Percentiles rank a stretch among this genome's conserved stretches.
Conservation (phyloP, 2,888 invertebrate genomes). For the Mythimna impura region DNA sequence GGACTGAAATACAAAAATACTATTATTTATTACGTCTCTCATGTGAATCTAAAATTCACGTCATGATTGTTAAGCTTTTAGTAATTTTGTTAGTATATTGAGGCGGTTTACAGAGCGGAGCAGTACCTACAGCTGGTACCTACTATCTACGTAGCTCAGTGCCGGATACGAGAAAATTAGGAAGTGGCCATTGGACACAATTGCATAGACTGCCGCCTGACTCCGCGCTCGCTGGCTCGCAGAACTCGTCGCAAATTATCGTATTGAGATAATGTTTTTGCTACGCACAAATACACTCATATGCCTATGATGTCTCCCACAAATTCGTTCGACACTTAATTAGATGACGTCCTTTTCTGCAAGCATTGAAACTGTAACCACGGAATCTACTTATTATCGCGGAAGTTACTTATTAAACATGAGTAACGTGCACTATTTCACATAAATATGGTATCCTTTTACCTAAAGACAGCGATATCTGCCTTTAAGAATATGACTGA, state of each 20-base stretch:
- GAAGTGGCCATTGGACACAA: conserved; percentile 87
- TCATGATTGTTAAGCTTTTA: neutral
- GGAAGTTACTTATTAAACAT: neutral
- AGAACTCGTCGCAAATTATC: conserved; percentile 35
- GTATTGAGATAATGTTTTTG: conserved; percentile 24
- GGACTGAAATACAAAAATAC: no score
- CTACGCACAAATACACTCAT: neutral
- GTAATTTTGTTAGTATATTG: conserved; percentile 12
- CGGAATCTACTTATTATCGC: neutral
- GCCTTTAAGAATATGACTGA: neutral
- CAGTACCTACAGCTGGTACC: conserved; percentile 57
- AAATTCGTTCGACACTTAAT: conserved; percentile 1
- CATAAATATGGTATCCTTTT: neutral
- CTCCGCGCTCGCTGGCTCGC: conserved; percentile 48
- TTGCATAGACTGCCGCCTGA: conserved; percentile 73
- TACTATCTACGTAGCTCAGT: conserved; percentile 18
- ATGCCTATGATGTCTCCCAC: neutral
- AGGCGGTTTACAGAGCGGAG: conserved; percentile 44
- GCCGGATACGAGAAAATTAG: conserved; percentile 88
- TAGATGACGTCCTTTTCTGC: neutral
- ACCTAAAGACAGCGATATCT: neutral
- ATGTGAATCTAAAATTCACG: neutral
- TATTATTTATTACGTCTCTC: conserved; percentile 14
- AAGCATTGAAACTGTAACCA: conserved; percentile 1
- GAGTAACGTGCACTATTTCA: conserved; percentile 10